phyloP scores from a whole-genome alignment of 2,797 vertebrate genomes.

The Selene dorsalis region DNA sequence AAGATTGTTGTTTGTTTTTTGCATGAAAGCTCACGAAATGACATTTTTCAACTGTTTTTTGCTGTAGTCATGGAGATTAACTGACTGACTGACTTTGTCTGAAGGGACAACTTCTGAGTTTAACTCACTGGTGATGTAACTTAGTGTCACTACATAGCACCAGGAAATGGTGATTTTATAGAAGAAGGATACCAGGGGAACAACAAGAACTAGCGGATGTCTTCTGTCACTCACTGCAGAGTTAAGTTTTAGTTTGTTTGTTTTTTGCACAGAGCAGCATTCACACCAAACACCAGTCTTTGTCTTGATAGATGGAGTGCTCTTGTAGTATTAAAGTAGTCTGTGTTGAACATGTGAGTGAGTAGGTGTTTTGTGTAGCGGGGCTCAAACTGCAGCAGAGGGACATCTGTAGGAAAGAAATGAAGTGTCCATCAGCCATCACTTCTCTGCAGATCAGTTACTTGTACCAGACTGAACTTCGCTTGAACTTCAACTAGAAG shows the following conservation, averaged over 20 bases:
- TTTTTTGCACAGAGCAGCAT: background rate
- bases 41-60: background rate
- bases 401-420: conserved; percentile 1
- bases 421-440: background rate
- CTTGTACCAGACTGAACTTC: conserved; percentile 9
- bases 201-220: background rate
- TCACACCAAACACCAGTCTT: conserved; percentile 4
- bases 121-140: background rate
- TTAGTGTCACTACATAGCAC: background rate
- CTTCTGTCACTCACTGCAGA: background rate
- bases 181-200: background rate
- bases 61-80: background rate
- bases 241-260: conserved; percentile 5
- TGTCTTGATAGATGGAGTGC: background rate
- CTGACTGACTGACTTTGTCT: conserved; percentile 5
- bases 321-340: conserved; percentile 10
- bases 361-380: conserved; percentile 17
- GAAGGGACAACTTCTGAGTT: background rate
- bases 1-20: too few species aligned
- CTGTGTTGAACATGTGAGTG: conserved; percentile 8
- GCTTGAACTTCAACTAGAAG: conserved; percentile 11
- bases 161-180: background rate
- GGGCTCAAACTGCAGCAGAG: background rate
- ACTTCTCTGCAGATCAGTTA: background rate
- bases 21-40: too few species aligned